Evolutionary conservation across 2,797 vertebrate genomes (phyloP).

Genomic region (Micromesistius poutassou): DNA sequence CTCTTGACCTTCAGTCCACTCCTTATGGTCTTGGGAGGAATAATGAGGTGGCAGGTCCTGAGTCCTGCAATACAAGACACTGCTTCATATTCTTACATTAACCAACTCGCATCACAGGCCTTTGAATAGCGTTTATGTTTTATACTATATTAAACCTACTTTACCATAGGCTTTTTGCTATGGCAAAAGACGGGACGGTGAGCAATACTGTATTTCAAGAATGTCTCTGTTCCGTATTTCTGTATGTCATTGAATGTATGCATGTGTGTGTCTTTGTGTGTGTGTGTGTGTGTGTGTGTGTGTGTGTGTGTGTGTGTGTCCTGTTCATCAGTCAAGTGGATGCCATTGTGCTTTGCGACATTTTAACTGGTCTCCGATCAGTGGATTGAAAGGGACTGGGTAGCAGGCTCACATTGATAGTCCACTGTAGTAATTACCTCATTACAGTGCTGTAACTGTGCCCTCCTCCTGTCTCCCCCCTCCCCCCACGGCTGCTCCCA

Average conservation of each 20-base stretch:
- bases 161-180: neutral
- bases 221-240: neutral
- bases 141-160: neutral
- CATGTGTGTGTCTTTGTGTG: neutral
- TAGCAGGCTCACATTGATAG: neutral
- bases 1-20: constrained; percentile 3
- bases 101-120: neutral
- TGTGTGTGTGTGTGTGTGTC: neutral
- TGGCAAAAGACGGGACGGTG: neutral
- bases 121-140: neutral
- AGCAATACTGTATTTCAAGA: neutral
- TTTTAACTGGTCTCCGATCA: constrained; percentile 18
- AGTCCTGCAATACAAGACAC: neutral
- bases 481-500: constrained; percentile 3
- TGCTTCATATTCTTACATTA: neutral
- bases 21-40: neutral
- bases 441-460: constrained; percentile 2
- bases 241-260: neutral
- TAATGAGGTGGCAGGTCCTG: neutral
- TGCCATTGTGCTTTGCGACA: neutral
- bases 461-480: neutral
- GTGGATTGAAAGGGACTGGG: constrained; percentile 5
- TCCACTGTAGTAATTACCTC: neutral
- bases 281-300: constrained; percentile 3
- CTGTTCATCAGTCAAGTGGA: constrained; percentile 6